Conservation (phyloP, 2,797 vertebrate species). For the Petrocephalus schoutedeni region DNA sequence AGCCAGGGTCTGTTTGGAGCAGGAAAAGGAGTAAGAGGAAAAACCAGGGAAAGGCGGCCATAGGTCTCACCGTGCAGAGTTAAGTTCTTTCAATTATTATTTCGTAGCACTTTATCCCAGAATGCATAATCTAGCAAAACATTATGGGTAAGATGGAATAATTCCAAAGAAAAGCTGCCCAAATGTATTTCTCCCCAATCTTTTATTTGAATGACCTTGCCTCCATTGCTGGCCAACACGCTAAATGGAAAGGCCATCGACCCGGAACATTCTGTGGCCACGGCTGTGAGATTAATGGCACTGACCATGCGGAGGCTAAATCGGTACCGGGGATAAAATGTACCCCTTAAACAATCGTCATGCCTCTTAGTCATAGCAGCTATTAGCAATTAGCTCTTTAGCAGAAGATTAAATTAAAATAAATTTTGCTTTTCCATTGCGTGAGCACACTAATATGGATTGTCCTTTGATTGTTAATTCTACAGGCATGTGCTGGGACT, state of each 20-base stretch:
- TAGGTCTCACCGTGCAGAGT: not conserved
- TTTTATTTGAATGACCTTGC: not conserved
- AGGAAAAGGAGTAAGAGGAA: not conserved
- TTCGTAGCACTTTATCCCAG: not conserved
- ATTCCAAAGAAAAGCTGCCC: not conserved
- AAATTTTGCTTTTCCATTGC: not conserved
- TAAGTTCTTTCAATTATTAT: not conserved
- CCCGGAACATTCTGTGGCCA: constrained; percentile 10
- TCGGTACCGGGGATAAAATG: not conserved
- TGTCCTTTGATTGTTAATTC: not conserved
- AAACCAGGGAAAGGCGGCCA: not conserved
- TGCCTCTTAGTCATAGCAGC: not conserved
- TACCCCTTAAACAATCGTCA: not conserved
- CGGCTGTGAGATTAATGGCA: not conserved
- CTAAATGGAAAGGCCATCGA: not conserved
- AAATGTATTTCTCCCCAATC: not conserved
- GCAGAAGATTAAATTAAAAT: not conserved
- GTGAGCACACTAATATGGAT: not conserved
- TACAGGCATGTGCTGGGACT: not conserved
- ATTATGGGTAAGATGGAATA: not conserved
- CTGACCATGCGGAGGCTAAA: not conserved
- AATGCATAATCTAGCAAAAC: not conserved
- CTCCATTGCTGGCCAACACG: not conserved
- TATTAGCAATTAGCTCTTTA: constrained; percentile 1
- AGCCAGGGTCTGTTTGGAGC: not conserved